Percentiles rank a stretch among this genome's conserved stretches.
phyloP scores from a whole-genome alignment of 2,113 vertebrate genomes.

The Hyperopisus bebe region DNA sequence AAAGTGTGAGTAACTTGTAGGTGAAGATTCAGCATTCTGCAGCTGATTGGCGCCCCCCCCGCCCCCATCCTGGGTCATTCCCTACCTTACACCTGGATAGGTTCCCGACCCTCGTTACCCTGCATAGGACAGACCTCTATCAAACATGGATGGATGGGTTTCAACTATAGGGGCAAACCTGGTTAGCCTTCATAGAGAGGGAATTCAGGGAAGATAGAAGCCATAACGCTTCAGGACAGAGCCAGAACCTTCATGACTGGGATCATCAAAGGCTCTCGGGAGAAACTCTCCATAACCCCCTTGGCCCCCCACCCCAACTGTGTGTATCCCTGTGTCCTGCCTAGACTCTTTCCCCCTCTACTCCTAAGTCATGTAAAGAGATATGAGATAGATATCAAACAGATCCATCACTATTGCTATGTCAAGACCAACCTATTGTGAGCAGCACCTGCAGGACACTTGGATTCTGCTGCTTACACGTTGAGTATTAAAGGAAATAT shows the following conservation, averaged over 20 bases:
- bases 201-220: not conserved
- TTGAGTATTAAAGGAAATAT: not conserved
- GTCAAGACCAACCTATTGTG: not conserved
- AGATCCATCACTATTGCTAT: not conserved
- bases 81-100: not conserved
- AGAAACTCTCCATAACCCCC: not conserved
- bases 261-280: too few species aligned
- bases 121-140: not conserved
- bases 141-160: not conserved
- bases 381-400: not conserved
- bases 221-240: too few species aligned
- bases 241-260: too few species aligned
- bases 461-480: not conserved
- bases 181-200: not conserved
- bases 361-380: not conserved
- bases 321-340: not conserved
- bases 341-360: not conserved
- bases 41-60: too few species aligned
- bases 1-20: not conserved
- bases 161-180: not conserved
- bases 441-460: not conserved
- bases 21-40: not conserved
- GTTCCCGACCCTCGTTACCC: not conserved
- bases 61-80: not conserved
- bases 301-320: too few species aligned